phyloP scores from a whole-genome alignment of 1,140 invertebrate genomes.

The Heliconius hewitsoni region DNA sequence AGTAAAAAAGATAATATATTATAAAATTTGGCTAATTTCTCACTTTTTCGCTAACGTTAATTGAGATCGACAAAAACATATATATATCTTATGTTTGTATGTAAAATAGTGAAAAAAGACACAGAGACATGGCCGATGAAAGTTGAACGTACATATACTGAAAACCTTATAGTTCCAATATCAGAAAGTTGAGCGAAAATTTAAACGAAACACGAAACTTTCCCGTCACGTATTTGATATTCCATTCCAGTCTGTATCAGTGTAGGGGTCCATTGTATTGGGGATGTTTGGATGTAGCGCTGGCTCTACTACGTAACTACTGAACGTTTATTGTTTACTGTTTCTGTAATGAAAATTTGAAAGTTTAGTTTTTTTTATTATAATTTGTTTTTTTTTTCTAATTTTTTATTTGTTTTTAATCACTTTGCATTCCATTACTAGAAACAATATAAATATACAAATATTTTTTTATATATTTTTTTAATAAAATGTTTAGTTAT shows the following conservation, averaged over 20 bases:
- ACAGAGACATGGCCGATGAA: background rate
- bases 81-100: background rate
- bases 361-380: background rate
- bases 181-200: conserved; percentile 22
- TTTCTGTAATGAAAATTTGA: background rate
- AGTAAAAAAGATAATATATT: too few relatives aligned
- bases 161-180: conserved; percentile 25
- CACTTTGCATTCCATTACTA: too few relatives aligned
- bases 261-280: conserved; percentile 8
- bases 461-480: too few relatives aligned
- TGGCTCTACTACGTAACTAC: background rate
- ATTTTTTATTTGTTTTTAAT: too few relatives aligned
- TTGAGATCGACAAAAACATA: background rate
- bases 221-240: conserved; percentile 41
- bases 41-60: background rate
- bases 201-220: conserved; percentile 42
- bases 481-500: too few relatives aligned
- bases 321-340: background rate
- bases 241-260: conserved; percentile 27
- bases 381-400: background rate
- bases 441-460: too few relatives aligned
- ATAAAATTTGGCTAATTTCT: too few relatives aligned
- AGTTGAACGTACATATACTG: background rate
- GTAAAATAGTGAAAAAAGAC: background rate
- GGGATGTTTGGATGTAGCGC: background rate